Evolutionary conservation across 2,888 invertebrate genomes (phyloP), one percentile per base, ranked within the genome.

Genomic region (Drosophila colorata): DNA sequence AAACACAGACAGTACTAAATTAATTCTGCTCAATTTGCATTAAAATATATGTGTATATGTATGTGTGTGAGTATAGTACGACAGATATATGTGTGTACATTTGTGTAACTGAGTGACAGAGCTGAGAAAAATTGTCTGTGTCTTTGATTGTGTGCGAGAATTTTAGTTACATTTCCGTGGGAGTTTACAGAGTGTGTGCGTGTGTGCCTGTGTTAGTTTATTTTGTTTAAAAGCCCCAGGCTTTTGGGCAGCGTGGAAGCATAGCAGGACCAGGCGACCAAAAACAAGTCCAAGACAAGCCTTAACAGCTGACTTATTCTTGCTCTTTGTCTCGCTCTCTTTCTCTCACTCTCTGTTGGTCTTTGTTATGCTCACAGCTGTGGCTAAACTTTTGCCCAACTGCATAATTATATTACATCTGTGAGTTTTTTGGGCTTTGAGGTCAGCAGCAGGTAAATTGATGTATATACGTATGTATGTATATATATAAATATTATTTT

Each of bases 11-110:
- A 87, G 85, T 61, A 85, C 78, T 84, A 87, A 88, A 89, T 87
- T 86, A 87, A 84, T 89, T 87, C 89, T 83, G 89, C 89, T 88
- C 89, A 88, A 87, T 87, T 87, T 87, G 87, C 87, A 86, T 81
- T 83, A 77, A 83, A 83, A 88, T 83, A 80, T 78, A 76, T 83
- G 60, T 6, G 20, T 23, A 46, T 9, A 11, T 11, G 38, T 40
- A 18, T 48, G 46, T 37, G 64, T 56, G 38, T 38, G 25, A 43
- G 44, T 23, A 11, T 46, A 16, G 25, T 20, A 46, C 16, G 31
- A 18, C 20, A 51, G 8, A 11, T 28, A 31, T 37, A 28, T 35
- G n/a, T 48, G 6, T 43, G 23, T 48, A 41, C 20, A 41, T 55
- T 14, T 23, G 44, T 16, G 20, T 38, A 38, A 20, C 20, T 58